These are phyloP conservation scores for Zenarchopterus dispar DNA, from an alignment of 2,797 vertebrate genomes.

Conservation along the genomic window DNA sequence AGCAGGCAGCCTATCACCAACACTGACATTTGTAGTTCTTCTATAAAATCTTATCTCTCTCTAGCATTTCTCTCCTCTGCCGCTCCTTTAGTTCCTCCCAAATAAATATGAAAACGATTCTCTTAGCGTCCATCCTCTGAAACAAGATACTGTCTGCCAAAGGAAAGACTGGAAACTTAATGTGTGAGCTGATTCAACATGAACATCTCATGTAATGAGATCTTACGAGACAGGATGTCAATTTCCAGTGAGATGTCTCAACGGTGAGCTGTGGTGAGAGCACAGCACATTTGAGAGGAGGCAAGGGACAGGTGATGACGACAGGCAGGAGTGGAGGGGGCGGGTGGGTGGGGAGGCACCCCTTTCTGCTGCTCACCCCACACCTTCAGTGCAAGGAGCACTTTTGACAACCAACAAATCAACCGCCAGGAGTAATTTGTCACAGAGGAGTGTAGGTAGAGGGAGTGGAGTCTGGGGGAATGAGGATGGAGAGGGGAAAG, in stretches of 20 bases:
- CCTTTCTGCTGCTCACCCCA: slow-evolving; percentile 55
- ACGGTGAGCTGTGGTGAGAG: slow-evolving; percentile 34
- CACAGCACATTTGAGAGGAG: slow-evolving; percentile 16
- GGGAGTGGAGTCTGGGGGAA: slow-evolving; percentile 52
- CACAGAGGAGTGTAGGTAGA: slow-evolving; percentile 66
- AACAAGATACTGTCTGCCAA: slow-evolving; percentile 36
- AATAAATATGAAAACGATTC: slow-evolving; percentile 45
- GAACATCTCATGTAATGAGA: slow-evolving; percentile 72
- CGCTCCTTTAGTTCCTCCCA: slow-evolving; percentile 49
- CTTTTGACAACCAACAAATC: slow-evolving; percentile 85
- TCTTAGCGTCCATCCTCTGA: slow-evolving; percentile 31
- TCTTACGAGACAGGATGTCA: slow-evolving; percentile 71
- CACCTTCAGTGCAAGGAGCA: slow-evolving; percentile 70
- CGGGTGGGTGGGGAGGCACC: slow-evolving; percentile 25
- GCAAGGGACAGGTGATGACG: slow-evolving; percentile 39
- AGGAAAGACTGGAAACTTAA: slow-evolving; percentile 46
- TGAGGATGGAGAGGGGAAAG: slow-evolving; percentile 35
- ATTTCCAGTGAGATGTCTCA: slow-evolving; percentile 61
- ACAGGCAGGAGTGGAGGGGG: slow-evolving; percentile 35
- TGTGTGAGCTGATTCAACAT: slow-evolving; percentile 64
- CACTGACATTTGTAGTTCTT: slow-evolving; percentile 52
- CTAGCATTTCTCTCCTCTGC: slow-evolving; percentile 23
- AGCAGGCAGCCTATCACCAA: slow-evolving; percentile 32
- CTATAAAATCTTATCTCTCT: slow-evolving; percentile 46
- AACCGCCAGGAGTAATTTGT: slow-evolving; percentile 83